These are phyloP conservation scores for Diprion similis DNA, from an alignment of 1,140 invertebrate genomes.

Conservation along the genomic window DNA sequence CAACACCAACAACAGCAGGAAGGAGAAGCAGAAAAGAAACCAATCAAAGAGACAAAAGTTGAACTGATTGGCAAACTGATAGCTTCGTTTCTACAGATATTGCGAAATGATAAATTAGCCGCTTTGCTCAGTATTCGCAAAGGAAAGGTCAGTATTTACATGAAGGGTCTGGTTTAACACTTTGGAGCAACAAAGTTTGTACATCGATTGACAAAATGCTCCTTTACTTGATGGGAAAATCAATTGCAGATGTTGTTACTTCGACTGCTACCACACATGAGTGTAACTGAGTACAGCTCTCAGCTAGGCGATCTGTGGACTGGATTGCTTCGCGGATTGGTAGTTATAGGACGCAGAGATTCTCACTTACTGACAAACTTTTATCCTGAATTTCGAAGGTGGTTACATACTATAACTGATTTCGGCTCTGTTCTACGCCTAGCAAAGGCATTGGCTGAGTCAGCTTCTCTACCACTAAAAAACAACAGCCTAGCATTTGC, in stretches of 20 bases:
- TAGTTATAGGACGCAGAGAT: conserved; percentile 63
- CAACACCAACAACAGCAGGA: conserved; percentile 54
- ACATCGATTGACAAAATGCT: conserved; percentile 4
- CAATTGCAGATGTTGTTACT: conserved; percentile 63
- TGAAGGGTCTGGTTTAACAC: conserved; percentile 13
- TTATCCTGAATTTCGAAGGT: conserved; percentile 63
- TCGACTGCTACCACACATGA: conserved; percentile 64
- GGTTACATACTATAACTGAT: conserved; percentile 47
- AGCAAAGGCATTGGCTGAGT: conserved; percentile 47
- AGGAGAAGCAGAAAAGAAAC: conserved; percentile 57
- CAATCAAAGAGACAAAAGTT: conserved; percentile 67
- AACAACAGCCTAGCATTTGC: conserved; percentile 54
- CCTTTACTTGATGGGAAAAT: conserved; percentile 25
- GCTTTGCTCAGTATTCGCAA: conserved; percentile 76
- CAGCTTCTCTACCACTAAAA: conserved; percentile 45
- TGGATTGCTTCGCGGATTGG: conserved; percentile 60
- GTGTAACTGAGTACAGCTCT: conserved; percentile 52
- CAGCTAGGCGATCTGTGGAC: conserved; percentile 63
- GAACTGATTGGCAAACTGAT: conserved; percentile 59
- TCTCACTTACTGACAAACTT: conserved; percentile 57
- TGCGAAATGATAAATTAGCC: conserved; percentile 71
- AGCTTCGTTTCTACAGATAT: conserved; percentile 48
- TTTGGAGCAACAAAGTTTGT: conserved; percentile 13
- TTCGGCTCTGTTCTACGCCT: conserved; percentile 40
- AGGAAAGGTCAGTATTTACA: conserved; percentile 67